A percentile compares a stretch with the other conserved stretches of the same genome.
These are phyloP conservation scores for Drosophila pallidifrons DNA, from an alignment of 1,140 invertebrate species.

Conservation along the genomic window DNA sequence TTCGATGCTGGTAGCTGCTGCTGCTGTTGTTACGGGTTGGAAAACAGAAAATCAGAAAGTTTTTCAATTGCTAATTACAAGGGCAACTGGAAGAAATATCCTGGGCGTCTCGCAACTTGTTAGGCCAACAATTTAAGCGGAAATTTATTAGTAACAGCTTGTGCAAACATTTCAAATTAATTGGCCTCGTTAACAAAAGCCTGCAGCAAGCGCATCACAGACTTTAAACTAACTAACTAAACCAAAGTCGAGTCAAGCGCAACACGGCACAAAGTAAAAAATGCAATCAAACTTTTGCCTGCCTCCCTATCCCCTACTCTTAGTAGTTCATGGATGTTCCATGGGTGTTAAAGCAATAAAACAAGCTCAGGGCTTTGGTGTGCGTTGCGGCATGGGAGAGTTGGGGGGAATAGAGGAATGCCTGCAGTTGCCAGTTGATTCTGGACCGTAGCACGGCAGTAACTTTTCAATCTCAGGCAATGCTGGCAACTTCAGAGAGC, in stretches of 20 bases:
- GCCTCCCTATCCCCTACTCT: neutral
- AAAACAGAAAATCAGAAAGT: constrained; percentile 47
- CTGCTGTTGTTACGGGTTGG: constrained; percentile 10
- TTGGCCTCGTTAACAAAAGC: constrained; percentile 77
- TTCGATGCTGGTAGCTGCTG: neutral
- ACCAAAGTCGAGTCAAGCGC: constrained; percentile 51
- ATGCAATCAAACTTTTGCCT: constrained; percentile 79
- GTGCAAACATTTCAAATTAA: constrained; percentile 65
- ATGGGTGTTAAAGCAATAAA: constrained; percentile 78
- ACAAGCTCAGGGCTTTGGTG: constrained; percentile 53
- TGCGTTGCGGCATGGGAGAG: neutral
- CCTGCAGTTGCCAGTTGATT: neutral
- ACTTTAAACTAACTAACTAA: constrained; percentile 75
- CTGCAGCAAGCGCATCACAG: constrained; percentile 46
- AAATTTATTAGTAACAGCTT: constrained; percentile 80
- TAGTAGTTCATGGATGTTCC: constrained; percentile 27
- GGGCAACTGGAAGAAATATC: constrained; percentile 23
- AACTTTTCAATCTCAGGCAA: constrained; percentile 78
- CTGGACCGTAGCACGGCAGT: constrained; percentile 34
- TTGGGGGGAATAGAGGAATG: too few relatives aligned
- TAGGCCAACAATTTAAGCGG: constrained; percentile 77
- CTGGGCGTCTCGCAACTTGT: constrained; percentile 45
- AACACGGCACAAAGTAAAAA: constrained; percentile 53
- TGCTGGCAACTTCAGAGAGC: constrained; percentile 57
- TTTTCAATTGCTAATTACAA: constrained; percentile 77